phyloP scores from a whole-genome alignment of 2,113 vertebrate species.

The Vulpes lagopus region DNA sequence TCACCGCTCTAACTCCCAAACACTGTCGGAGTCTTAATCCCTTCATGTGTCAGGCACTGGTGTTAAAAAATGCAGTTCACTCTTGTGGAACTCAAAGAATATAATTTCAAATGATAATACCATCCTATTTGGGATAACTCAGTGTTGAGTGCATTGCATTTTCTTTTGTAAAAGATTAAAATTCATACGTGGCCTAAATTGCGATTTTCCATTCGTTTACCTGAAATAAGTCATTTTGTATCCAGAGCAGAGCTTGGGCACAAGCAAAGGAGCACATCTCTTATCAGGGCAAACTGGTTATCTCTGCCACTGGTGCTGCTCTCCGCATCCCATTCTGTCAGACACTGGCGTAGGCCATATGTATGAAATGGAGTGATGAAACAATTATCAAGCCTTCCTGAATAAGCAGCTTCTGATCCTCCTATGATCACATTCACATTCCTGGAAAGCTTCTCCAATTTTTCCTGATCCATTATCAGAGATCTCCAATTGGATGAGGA shows the following conservation, averaged over 20 bases:
- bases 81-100: not conserved
- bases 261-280: not conserved
- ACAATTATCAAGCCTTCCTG: not conserved
- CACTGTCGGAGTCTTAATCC: not conserved
- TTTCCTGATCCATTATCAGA: not conserved
- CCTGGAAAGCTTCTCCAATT: not conserved
- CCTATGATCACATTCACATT: not conserved
- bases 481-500: not conserved
- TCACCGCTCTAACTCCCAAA: not conserved
- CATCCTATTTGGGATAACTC: not conserved
- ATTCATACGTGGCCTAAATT: not conserved
- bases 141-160: not conserved
- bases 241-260: not conserved
- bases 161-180: not conserved
- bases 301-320: not conserved
- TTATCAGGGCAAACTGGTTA: not conserved
- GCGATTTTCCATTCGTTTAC: not conserved
- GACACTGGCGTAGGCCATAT: not conserved
- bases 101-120: constrained; percentile 37
- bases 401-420: not conserved
- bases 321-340: not conserved
- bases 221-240: not conserved
- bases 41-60: not conserved
- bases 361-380: not conserved
- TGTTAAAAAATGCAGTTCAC: not conserved